Percentiles rank a stretch among this genome's conserved stretches.
These are phyloP conservation scores for Triplophysa tibetana DNA, from an alignment of 2,113 vertebrate genomes.

Conservation along the genomic window DNA sequence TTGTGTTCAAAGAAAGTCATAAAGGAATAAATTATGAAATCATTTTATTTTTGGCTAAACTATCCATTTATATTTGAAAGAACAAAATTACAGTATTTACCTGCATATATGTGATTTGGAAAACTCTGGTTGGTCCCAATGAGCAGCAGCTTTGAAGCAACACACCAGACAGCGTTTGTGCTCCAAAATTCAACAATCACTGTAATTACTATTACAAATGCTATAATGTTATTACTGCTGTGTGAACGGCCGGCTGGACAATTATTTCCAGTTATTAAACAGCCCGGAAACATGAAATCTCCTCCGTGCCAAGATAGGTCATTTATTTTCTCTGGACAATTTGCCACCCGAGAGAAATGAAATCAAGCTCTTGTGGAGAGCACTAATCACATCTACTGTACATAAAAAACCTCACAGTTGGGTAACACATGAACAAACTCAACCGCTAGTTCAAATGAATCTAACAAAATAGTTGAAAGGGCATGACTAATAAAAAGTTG, in stretches of 20 bases:
- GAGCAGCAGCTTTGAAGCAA: not conserved
- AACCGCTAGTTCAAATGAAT: too few species aligned
- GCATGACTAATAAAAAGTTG: conserved; percentile 11
- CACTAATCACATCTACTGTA: not conserved
- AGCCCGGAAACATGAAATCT: not conserved
- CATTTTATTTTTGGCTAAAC: too few species aligned
- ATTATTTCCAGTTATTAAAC: conserved; percentile 50
- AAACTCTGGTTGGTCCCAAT: not conserved
- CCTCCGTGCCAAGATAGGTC: not conserved
- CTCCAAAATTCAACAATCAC: conserved; percentile 21
- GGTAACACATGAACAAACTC: too few species aligned
- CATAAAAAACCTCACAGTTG: not conserved
- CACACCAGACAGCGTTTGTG: too few species aligned
- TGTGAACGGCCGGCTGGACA: conserved; percentile 46
- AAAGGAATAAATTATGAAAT: too few species aligned
- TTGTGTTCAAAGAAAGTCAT: too few species aligned
- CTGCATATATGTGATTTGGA: not conserved
- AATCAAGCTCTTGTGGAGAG: not conserved
- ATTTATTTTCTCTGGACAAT: conserved; percentile 47
- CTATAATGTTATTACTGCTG: conserved; percentile 53
- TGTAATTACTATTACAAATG: conserved; percentile 48
- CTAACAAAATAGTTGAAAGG: too few species aligned
- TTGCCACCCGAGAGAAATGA: conserved; percentile 28
- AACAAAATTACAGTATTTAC: not conserved
- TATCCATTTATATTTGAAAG: too few species aligned